Evolutionary conservation across 2,888 invertebrate species (phyloP).

Genomic region (Zonitis immaculata): DNA sequence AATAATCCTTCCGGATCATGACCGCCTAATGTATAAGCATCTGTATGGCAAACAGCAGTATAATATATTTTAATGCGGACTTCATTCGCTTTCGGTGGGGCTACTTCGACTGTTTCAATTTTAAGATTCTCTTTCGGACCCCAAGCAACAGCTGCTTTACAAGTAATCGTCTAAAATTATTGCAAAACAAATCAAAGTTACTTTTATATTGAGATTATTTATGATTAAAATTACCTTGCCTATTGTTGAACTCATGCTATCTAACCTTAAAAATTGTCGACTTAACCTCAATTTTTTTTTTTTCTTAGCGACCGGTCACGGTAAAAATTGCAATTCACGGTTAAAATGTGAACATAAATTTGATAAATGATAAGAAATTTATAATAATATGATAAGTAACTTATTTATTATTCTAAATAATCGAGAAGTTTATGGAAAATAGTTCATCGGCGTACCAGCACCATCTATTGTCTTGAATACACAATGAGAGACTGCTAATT

Average conservation of each 20-base stretch:
- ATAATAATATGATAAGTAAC: neutral
- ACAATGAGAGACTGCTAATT: neutral
- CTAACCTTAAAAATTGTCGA: no score
- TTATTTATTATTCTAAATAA: neutral
- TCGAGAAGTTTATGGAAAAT: neutral
- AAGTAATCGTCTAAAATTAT: slow-evolving; percentile 60
- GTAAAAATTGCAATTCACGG: neutral
- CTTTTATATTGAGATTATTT: neutral
- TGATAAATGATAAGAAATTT: neutral
- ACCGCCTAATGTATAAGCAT: slow-evolving; percentile 84
- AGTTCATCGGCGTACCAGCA: neutral
- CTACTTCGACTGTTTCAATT: slow-evolving; percentile 90
- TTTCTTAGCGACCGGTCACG: no score
- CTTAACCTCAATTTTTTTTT: no score
- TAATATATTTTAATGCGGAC: slow-evolving; percentile 76
- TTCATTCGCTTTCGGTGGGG: slow-evolving; percentile 90
- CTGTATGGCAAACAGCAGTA: slow-evolving; percentile 88
- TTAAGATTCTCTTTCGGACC: slow-evolving; percentile 81
- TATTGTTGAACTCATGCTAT: neutral
- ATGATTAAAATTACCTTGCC: neutral
- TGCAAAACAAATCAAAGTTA: neutral
- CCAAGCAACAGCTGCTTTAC: slow-evolving; percentile 97
- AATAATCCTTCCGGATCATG: slow-evolving; percentile 88
- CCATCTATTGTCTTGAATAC: neutral
- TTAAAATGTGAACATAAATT: neutral